Evolutionary conservation across 1,140 invertebrate genomes (phyloP).

Genomic region (Aphelenchoides avenae): DNA sequence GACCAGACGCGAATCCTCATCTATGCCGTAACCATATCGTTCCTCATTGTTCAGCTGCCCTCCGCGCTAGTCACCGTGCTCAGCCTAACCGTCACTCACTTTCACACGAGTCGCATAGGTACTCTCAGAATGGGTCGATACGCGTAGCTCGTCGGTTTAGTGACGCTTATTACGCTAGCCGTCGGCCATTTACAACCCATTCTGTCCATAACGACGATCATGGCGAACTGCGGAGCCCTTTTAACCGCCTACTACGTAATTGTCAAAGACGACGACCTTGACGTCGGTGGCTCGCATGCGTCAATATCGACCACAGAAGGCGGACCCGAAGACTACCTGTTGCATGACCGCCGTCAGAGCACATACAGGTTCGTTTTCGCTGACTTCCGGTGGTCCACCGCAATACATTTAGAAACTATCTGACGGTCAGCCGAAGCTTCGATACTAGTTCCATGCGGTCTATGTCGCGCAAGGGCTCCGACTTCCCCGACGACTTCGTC

Average conservation of each 20-base stretch:
- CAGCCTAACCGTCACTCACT: conserved; percentile 58
- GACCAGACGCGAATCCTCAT: conserved; percentile 55
- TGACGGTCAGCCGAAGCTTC: conserved; percentile 47
- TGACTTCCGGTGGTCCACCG: not conserved
- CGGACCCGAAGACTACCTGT: not conserved
- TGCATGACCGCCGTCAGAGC: conserved; percentile 5
- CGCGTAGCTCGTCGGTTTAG: conserved; percentile 25
- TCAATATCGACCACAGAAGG: conserved; percentile 37
- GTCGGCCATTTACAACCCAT: conserved; percentile 52
- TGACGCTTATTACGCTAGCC: conserved; percentile 32
- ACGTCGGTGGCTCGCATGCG: conserved; percentile 49
- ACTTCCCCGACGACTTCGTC: conserved; percentile 48
- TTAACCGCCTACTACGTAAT: conserved; percentile 59
- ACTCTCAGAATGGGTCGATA: conserved; percentile 5
- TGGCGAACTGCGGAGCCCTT: conserved; percentile 53
- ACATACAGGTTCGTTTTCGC: conserved; percentile 13
- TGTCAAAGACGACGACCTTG: conserved; percentile 57
- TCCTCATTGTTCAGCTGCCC: conserved; percentile 56
- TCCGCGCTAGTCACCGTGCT: conserved; percentile 53
- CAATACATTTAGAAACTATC: conserved; percentile 34
- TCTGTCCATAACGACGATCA: conserved; percentile 47
- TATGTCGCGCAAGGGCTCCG: conserved; percentile 52
- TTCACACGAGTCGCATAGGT: conserved; percentile 53
- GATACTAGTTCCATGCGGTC: conserved; percentile 56
- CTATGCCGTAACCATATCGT: conserved; percentile 57